These are phyloP conservation scores for Dolichoris vasculosae DNA, from an alignment of 1,140 invertebrate species.

Conservation along the genomic window DNA sequence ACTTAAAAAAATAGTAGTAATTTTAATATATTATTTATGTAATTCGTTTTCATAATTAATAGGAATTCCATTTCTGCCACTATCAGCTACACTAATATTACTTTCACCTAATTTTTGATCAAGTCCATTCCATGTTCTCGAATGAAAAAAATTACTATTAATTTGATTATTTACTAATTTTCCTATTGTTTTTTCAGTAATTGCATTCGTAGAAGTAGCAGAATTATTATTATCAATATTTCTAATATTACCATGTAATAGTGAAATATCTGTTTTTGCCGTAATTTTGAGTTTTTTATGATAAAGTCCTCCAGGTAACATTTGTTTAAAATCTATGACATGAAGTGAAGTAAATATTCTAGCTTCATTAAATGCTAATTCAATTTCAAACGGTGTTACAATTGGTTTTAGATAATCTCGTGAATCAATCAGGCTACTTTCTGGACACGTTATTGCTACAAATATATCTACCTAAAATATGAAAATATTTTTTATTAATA, in stretches of 20 bases:
- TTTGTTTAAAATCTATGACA: constrained; percentile 84
- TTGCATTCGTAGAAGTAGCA: constrained; percentile 62
- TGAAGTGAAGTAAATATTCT: constrained; percentile 79
- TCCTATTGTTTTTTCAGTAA: constrained; percentile 66
- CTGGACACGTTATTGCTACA: constrained; percentile 91
- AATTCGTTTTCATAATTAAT: constrained; percentile 72
- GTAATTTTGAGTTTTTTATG: constrained; percentile 68
- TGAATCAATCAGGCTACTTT: constrained; percentile 88
- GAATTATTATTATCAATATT: constrained; percentile 61
- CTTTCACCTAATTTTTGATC: constrained; percentile 82
- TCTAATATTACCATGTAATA: constrained; percentile 81
- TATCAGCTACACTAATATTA: constrained; percentile 76
- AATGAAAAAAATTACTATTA: constrained; percentile 77
- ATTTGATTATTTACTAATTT: constrained; percentile 74
- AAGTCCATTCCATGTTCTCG: constrained; percentile 83
- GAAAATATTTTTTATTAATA: background rate
- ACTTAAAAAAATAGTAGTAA: no score
- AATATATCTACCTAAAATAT: constrained; percentile 88
- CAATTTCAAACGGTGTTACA: constrained; percentile 93
- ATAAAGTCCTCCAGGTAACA: constrained; percentile 81
- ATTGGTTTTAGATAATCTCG: constrained; percentile 93
- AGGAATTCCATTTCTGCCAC: constrained; percentile 81
- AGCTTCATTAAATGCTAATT: constrained; percentile 86
- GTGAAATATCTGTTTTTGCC: constrained; percentile 78
- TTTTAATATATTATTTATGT: constrained; percentile 37